Percentiles rank a stretch among this genome's conserved stretches.
phyloP scores from a whole-genome alignment of 2,888 invertebrate genomes.

The Lumbricus terrestris region DNA sequence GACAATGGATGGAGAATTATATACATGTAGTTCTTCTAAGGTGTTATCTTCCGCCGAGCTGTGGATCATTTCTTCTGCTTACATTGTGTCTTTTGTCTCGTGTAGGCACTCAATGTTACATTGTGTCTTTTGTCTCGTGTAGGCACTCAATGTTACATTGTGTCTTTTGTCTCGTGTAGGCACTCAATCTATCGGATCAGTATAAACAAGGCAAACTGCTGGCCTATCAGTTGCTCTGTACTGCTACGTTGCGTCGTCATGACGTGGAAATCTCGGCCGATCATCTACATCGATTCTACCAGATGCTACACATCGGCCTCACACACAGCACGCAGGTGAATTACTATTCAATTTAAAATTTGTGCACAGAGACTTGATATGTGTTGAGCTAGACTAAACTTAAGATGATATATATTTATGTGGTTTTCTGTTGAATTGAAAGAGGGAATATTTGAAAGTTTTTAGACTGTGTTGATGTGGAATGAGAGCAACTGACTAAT shows the following conservation, averaged over 20 bases:
- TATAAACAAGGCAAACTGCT: constrained; percentile 79
- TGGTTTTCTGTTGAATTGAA: no score
- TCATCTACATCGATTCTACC: constrained; percentile 81
- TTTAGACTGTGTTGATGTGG: no score
- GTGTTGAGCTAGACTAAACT: no score
- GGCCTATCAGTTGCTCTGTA: constrained; percentile 82
- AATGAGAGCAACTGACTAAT: no score
- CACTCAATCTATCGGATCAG: constrained; percentile 71
- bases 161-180: constrained; percentile 45
- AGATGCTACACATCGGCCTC: constrained; percentile 74
- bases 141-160: no score
- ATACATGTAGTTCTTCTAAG: not conserved
- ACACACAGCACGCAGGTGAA: constrained; percentile 67
- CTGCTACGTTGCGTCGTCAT: constrained; percentile 74
- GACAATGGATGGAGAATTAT: not conserved
- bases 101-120: constrained; percentile 65
- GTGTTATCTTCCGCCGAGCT: not conserved
- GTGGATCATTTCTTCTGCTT: not conserved
- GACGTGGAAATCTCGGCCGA: constrained; percentile 72
- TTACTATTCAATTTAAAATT: not conserved
- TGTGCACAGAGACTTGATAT: no score
- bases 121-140: not conserved
- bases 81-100: not conserved
- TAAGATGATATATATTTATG: no score
- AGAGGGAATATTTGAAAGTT: no score